These are phyloP conservation scores for Hirtodrosophila alboralis DNA, from an alignment of 2,888 invertebrate genomes.

Conservation along the genomic window DNA sequence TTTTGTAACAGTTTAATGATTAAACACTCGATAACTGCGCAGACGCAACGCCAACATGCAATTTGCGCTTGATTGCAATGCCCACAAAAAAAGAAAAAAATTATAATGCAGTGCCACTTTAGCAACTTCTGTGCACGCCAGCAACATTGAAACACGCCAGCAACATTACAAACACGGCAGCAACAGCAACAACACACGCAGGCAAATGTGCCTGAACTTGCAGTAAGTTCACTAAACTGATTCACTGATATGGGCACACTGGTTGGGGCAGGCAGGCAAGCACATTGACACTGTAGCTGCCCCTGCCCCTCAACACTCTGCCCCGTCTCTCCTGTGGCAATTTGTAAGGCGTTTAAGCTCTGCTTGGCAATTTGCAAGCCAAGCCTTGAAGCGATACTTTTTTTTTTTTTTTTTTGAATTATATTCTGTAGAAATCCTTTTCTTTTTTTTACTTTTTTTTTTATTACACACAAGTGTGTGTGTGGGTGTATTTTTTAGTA, in stretches of 20 bases:
- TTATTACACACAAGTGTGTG: background rate
- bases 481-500: slow-evolving; percentile 34
- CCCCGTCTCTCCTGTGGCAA: slow-evolving; percentile 32
- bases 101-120: slow-evolving; percentile 7
- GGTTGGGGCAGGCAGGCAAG: slow-evolving; percentile 17
- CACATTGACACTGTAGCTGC: slow-evolving; percentile 11
- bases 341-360: slow-evolving; percentile 65
- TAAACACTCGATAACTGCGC: slow-evolving; percentile 46
- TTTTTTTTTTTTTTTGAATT: slow-evolving; percentile 11
- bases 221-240: slow-evolving; percentile 70
- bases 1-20: slow-evolving; percentile 1
- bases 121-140: slow-evolving; percentile 14
- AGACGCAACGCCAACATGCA: slow-evolving; percentile 68
- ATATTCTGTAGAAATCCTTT: slow-evolving; percentile 50
- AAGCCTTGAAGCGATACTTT: slow-evolving; percentile 47
- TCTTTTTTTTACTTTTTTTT: slow-evolving; percentile 4
- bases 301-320: slow-evolving; percentile 28
- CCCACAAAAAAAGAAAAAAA: too few species aligned
- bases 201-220: slow-evolving; percentile 28
- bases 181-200: slow-evolving; percentile 38
- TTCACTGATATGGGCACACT: slow-evolving; percentile 18
- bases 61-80: slow-evolving; percentile 41
- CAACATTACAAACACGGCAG: slow-evolving; percentile 19
- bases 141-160: slow-evolving; percentile 15
- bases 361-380: slow-evolving; percentile 32